Conservation (phyloP, 2,113 vertebrate genomes). For the Riparia riparia region DNA sequence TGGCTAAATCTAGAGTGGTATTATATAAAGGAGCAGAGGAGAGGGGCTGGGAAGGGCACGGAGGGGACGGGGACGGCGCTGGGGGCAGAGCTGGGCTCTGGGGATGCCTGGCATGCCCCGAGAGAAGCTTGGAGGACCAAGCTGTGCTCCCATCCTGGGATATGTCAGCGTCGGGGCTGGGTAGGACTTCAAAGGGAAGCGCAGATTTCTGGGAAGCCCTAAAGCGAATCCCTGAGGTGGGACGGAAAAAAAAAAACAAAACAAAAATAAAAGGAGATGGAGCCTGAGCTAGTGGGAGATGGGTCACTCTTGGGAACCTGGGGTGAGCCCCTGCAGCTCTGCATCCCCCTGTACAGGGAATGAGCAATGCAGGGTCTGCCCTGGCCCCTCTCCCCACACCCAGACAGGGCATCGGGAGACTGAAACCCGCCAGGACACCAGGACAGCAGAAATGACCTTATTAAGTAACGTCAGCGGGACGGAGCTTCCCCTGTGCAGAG, state of each 20-base stretch:
- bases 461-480: not conserved
- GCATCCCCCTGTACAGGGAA: not conserved
- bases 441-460: not conserved
- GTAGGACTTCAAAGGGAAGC: not conserved
- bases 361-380: not conserved
- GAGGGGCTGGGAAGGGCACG: constrained; percentile 26
- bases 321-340: not conserved
- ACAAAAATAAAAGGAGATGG: too few relatives aligned
- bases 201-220: not conserved
- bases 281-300: not conserved
- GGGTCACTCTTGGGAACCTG: not conserved
- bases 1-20: constrained; percentile 65
- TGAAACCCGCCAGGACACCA: not conserved
- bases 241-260: constrained; percentile 2
- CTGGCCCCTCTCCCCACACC: not conserved
- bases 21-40: constrained; percentile 59
- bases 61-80: not conserved
- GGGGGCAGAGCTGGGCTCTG: fast-evolving
- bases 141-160: not conserved
- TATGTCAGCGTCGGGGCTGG: not conserved
- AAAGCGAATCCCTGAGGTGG: not conserved
- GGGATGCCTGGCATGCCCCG: not conserved
- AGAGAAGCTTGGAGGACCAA: not conserved
- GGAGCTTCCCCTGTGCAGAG: not conserved
- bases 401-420: not conserved